phyloP scores from a whole-genome alignment of 1,140 invertebrate species.

The Delia radicum region DNA sequence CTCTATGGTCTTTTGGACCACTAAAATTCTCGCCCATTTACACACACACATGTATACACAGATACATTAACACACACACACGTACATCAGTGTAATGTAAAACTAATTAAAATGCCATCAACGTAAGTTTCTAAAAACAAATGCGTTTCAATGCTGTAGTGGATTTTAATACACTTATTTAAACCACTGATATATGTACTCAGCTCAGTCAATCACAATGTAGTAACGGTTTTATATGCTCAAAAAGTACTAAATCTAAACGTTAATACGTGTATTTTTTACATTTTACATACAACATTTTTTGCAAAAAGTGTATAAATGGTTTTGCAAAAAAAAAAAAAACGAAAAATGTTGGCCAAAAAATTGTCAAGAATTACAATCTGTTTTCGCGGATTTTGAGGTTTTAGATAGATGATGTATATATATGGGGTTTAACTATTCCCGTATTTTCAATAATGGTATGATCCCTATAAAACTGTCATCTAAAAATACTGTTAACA shows the following conservation, averaged over 20 bases:
- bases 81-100: background rate
- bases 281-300: background rate
- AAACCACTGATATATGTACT: constrained; percentile 3
- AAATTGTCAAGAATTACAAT: constrained; percentile 9
- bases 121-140: background rate
- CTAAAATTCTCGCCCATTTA: background rate
- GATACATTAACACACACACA: too few species aligned
- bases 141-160: background rate
- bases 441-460: background rate
- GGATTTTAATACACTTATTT: constrained; percentile 2
- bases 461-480: constrained; percentile 20
- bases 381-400: constrained; percentile 8
- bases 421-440: background rate
- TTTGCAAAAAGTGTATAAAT: too few species aligned
- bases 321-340: background rate
- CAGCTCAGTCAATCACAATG: background rate
- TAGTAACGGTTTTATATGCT: background rate
- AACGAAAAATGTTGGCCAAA: background rate
- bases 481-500: constrained; percentile 20
- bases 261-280: background rate
- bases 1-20: background rate
- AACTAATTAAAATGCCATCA: constrained; percentile 29
- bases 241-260: background rate
- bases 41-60: background rate
- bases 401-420: background rate